phyloP scores from a whole-genome alignment of 2,113 vertebrate genomes.

The Rhinopomastus cyanomelas region DNA sequence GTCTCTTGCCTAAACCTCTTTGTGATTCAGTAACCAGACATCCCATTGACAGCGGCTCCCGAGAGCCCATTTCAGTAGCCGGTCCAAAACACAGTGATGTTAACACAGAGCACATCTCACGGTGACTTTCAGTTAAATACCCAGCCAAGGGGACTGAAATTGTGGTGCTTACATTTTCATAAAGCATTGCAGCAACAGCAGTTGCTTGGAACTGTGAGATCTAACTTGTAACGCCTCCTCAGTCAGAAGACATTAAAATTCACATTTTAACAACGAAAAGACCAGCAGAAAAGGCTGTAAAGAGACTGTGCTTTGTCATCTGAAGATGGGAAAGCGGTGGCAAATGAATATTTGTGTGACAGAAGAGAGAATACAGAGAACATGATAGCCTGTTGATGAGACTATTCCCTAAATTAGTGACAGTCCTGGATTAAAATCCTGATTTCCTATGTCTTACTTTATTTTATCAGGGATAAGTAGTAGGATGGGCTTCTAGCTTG shows the following conservation, averaged over 20 bases:
- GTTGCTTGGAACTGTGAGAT: neutral
- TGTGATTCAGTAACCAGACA: slow-evolving; percentile 3
- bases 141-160: neutral
- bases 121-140: neutral
- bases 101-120: neutral
- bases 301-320: neutral
- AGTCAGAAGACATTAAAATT: neutral
- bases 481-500: neutral
- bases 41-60: neutral
- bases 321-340: neutral
- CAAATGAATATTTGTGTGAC: neutral
- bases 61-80: neutral
- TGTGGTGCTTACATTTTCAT: neutral
- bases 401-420: neutral
- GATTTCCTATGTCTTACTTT: neutral
- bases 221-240: neutral
- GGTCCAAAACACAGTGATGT: neutral
- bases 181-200: neutral
- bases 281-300: neutral
- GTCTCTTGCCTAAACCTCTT: neutral
- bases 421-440: neutral
- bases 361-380: neutral
- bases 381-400: neutral
- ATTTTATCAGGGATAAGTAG: neutral
- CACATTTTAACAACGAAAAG: neutral